These are phyloP conservation scores for Gymnocephalus cernua DNA, from an alignment of 2,113 vertebrate genomes.

Conservation along the genomic window DNA sequence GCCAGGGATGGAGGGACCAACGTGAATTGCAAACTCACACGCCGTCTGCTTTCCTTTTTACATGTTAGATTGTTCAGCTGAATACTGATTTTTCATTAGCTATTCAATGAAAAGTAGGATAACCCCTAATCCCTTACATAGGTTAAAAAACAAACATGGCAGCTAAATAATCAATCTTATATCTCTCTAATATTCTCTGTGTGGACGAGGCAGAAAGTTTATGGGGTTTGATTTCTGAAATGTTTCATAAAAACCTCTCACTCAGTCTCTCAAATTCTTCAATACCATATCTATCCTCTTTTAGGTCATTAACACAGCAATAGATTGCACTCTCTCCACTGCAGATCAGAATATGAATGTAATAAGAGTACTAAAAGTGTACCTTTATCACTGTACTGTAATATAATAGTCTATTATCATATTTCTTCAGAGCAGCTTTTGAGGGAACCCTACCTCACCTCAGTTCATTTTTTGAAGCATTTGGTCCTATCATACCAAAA, in stretches of 20 bases:
- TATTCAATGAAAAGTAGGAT: background rate
- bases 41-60: too few species aligned
- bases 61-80: background rate
- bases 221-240: background rate
- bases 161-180: conserved; percentile 9
- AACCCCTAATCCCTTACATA: background rate
- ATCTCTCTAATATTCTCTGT: conserved; percentile 12
- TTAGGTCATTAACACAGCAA: background rate
- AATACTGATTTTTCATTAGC: background rate
- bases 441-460: background rate
- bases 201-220: background rate
- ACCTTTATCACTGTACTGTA: background rate
- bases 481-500: background rate
- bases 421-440: background rate
- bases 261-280: conserved; percentile 2
- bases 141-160: background rate
- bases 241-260: background rate
- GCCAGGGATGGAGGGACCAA: conserved; percentile 15
- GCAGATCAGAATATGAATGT: background rate
- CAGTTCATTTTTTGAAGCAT: background rate
- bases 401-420: background rate
- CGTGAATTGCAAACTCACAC: conserved; percentile 43
- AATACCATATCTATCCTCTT: conserved; percentile 8
- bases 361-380: background rate
- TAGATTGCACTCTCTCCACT: background rate